Evolutionary conservation across 2,113 vertebrate genomes (phyloP).

Genomic region (Motacilla tschutschensis): DNA sequence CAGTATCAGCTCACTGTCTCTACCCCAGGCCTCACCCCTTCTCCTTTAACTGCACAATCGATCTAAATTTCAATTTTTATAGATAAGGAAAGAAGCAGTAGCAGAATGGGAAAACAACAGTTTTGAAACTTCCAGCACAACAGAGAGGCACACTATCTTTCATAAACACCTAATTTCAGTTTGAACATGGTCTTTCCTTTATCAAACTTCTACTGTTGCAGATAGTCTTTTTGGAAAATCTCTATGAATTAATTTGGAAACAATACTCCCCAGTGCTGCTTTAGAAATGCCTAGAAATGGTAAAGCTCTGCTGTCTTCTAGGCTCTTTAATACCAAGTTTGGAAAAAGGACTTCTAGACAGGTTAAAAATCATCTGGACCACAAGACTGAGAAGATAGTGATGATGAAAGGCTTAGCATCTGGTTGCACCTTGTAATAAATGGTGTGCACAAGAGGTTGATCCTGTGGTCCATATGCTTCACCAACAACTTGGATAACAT

Average conservation of each 20-base stretch:
- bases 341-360: not conserved
- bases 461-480: not conserved
- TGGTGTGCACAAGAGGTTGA: not conserved
- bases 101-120: not conserved
- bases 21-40: not conserved
- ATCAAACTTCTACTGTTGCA: not conserved
- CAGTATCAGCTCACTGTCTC: not conserved
- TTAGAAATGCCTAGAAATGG: not conserved
- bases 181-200: not conserved
- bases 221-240: not conserved
- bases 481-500: not conserved
- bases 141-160: not conserved
- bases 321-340: not conserved
- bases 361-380: not conserved
- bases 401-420: not conserved
- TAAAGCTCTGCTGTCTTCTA: not conserved
- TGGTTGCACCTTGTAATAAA: not conserved
- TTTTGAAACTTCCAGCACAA: not conserved
- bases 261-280: not conserved
- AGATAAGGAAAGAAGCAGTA: not conserved
- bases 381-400: not conserved
- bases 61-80: not conserved
- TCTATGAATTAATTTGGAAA: not conserved
- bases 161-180: not conserved
- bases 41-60: not conserved